Evolutionary conservation across 2,888 invertebrate species (phyloP).

Genomic region (Athrips mouffetella): DNA sequence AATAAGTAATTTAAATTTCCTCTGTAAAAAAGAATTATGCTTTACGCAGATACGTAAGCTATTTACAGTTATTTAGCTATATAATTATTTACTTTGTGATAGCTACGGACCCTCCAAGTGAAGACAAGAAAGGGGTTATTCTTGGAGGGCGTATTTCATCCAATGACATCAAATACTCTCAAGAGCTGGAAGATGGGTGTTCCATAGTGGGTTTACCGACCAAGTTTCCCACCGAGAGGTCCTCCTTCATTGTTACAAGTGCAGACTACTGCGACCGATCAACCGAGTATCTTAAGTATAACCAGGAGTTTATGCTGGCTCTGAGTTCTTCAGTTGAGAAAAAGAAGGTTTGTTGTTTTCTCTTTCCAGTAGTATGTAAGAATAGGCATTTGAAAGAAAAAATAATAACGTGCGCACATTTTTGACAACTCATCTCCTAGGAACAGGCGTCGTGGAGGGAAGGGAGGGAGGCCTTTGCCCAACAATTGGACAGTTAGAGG

Average conservation of each 20-base stretch:
- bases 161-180: constrained; percentile 56
- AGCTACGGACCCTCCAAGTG: constrained; percentile 52
- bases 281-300: constrained; percentile 58
- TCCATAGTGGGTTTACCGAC: constrained; percentile 43
- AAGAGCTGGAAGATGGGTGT: constrained; percentile 62
- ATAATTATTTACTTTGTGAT: neutral
- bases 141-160: constrained; percentile 61
- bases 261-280: constrained; percentile 64
- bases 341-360: no score
- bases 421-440: no score
- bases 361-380: no score
- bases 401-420: no score
- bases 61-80: neutral
- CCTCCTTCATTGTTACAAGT: constrained; percentile 58
- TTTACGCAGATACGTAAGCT: no score
- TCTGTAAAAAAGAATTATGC: no score
- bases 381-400: no score
- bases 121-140: constrained; percentile 50
- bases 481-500: no score
- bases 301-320: constrained; percentile 64
- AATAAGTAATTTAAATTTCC: no score
- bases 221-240: constrained; percentile 42
- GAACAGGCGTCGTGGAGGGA: no score
- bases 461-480: no score
- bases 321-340: constrained; percentile 49